Conservation (phyloP, 2,113 vertebrate species). For the Scortum barcoo region DNA sequence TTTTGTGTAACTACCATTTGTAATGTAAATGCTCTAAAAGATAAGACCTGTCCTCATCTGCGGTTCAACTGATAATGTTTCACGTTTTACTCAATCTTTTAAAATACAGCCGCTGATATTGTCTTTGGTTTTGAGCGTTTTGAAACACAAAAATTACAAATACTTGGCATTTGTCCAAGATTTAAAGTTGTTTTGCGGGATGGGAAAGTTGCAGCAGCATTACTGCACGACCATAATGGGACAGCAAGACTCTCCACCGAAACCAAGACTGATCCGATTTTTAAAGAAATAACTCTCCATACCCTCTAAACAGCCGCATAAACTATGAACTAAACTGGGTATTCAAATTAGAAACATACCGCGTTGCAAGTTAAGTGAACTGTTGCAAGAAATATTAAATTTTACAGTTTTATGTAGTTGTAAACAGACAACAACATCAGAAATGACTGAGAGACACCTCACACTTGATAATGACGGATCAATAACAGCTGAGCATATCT, state of each 20-base stretch:
- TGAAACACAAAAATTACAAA: conserved; percentile 24
- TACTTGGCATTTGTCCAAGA: neutral
- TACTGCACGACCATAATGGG: neutral
- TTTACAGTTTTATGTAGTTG: neutral
- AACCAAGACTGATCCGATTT: conserved; percentile 7
- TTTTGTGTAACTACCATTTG: conserved; percentile 7
- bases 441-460: neutral
- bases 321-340: neutral
- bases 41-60: conserved; percentile 7
- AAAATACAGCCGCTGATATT: conserved; percentile 2
- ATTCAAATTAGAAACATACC: neutral
- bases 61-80: neutral
- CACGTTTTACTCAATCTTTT: neutral
- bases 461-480: neutral
- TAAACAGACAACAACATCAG: neutral
- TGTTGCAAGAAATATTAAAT: neutral
- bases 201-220: conserved; percentile 10
- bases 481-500: conserved; percentile 6
- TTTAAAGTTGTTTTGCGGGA: neutral
- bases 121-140: neutral
- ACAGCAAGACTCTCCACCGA: neutral
- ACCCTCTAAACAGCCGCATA: neutral
- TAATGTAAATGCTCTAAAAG: neutral
- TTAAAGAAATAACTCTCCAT: neutral
- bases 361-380: neutral